Evolutionary conservation across 2,797 vertebrate genomes (phyloP), one percentile per base, ranked within the genome.

Genomic region (Telmatherina bonti): DNA sequence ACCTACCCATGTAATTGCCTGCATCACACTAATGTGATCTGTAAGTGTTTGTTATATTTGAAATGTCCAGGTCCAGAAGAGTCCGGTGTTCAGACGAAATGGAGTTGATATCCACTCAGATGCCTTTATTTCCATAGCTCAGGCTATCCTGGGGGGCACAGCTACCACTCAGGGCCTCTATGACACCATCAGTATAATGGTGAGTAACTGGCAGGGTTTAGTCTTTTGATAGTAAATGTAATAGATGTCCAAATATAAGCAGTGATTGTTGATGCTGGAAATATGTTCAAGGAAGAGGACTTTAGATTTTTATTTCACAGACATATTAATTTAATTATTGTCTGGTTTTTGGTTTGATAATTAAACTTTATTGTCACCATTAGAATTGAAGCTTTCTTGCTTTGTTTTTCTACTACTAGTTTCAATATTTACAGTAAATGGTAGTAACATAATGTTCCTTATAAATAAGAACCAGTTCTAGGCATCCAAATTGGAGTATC

Each of bases 71-170:
- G 97, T 99, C 54, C 96, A 98, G 79, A 96, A 93, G 55, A 99
- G 97, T 86, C 91, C 96, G 0, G 86, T 96, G 74, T 99, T 98
- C 89, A 93, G 92, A 85, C 94, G 97, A 26, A 95, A 91, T 0
- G 96, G 97, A 0, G 85, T 93, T 7, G 96, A 99, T 74, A 95
- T 99, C 90, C 97, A 99, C 80, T 99, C 97, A 0, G 96, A 99
- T 13, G 91, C 96, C 45, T 88, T 83, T 2, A 92, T 99, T 82
- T 97, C 97, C 0, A 51, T 99, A 76, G 97, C 96, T 11, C 97
- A 99, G 85, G 97, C 97, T 3, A 70, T 98, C 66, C 94, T 99
- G 20, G 97, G 97, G 33, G 97, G 97, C 41, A 96, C 95, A 0
- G 94, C 95, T 67, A 89, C 94, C 8, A 84, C 94, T 0, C 96